phyloP scores from a whole-genome alignment of 2,113 vertebrate species.

The Hippocampus guttulatus region DNA sequence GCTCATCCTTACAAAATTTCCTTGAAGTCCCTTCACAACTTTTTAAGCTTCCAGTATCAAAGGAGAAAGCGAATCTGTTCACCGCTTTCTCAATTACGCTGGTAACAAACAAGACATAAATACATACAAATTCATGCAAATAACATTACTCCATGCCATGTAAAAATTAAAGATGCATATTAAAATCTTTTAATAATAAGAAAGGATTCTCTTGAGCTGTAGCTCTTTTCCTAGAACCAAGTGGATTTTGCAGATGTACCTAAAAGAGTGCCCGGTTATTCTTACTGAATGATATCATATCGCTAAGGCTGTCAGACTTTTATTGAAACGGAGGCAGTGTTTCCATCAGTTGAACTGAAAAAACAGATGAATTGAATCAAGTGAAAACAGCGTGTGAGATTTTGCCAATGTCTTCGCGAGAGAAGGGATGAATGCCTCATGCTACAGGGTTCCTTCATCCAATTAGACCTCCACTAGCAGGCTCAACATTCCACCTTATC shows the following conservation, averaged over 20 bases:
- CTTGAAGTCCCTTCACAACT: too few relatives aligned
- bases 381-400: slow-evolving; percentile 65
- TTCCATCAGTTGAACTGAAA: slow-evolving; percentile 69
- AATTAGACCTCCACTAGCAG: slow-evolving; percentile 71
- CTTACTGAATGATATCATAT: slow-evolving; percentile 34
- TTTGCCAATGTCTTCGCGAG: slow-evolving; percentile 66
- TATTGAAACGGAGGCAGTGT: slow-evolving; percentile 68
- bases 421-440: slow-evolving; percentile 58
- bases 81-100: too few relatives aligned
- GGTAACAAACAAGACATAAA: background rate
- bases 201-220: background rate
- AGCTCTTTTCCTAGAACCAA: background rate
- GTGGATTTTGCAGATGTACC: background rate
- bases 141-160: background rate
- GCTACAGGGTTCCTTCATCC: slow-evolving; percentile 73
- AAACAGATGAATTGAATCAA: slow-evolving; percentile 73
- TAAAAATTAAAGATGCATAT: background rate
- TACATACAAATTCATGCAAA: background rate
- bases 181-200: background rate
- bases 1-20: too few relatives aligned
- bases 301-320: slow-evolving; percentile 58
- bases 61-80: too few relatives aligned
- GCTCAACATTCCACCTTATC: slow-evolving; percentile 66
- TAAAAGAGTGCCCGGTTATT: background rate
- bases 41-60: too few relatives aligned